Evolutionary conservation across 35 echinoderm and acorn worm genomes (phyloP).

Genomic region (Hemicentrotus pulcherrimus): DNA sequence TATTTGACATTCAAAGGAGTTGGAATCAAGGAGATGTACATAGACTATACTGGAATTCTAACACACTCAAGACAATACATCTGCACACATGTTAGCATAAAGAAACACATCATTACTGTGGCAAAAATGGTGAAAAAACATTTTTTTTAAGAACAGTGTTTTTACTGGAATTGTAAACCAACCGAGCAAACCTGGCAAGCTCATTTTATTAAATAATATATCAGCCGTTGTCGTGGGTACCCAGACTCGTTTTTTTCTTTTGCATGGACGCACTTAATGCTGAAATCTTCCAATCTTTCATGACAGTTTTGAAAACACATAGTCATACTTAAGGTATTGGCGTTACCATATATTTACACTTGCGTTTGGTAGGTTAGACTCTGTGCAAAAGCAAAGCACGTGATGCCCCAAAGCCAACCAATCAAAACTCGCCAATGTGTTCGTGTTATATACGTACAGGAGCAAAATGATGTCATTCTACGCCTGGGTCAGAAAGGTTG

Average conservation of each 20-base stretch:
- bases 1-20: not conserved
- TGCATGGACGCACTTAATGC: not conserved
- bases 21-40: not conserved
- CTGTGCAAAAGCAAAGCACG: not conserved
- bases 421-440: not conserved
- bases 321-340: not conserved
- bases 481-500: not conserved
- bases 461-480: not conserved
- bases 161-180: constrained; percentile 15
- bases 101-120: not conserved
- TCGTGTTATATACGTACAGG: not conserved
- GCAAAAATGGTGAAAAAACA: not conserved
- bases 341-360: not conserved
- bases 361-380: not conserved
- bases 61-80: not conserved
- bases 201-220: constrained; percentile 14
- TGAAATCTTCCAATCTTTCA: not conserved
- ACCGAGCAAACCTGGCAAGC: constrained; percentile 50
- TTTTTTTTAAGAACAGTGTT: not conserved
- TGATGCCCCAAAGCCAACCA: not conserved
- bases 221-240: constrained; percentile 35
- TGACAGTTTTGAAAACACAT: not conserved
- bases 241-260: not conserved
- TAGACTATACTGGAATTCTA: not conserved
- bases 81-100: not conserved